These are phyloP conservation scores for Ameiurus melas DNA, from an alignment of 2,113 vertebrate species.

Conservation along the genomic window DNA sequence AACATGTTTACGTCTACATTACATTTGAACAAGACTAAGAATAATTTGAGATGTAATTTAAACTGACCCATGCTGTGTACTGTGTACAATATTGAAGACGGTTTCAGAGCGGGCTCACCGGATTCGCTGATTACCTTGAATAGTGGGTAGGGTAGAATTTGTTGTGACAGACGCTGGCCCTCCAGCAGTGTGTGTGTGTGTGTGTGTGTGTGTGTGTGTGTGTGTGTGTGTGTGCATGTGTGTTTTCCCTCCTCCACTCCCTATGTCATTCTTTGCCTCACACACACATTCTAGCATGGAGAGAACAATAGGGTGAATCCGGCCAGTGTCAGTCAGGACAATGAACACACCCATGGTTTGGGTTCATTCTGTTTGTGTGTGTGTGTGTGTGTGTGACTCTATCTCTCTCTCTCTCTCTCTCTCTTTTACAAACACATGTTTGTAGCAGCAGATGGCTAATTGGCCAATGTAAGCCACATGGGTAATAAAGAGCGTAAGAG, in stretches of 20 bases:
- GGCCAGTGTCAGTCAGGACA: conserved; percentile 70
- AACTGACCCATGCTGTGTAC: not conserved
- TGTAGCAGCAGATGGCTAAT: conserved; percentile 85
- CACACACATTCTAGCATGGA: conserved; percentile 45
- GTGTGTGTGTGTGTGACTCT: conserved; percentile 46
- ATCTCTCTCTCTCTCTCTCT: not conserved
- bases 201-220: not conserved
- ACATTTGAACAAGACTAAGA: not conserved
- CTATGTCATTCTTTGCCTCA: conserved; percentile 58
- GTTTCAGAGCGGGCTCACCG: conserved; percentile 21
- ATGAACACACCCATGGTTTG: conserved; percentile 58
- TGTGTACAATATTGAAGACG: not conserved
- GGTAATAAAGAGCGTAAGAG: conserved; percentile 67
- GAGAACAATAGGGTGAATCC: conserved; percentile 70
- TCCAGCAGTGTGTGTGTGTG: conserved; percentile 32
- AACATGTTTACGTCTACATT: not conserved
- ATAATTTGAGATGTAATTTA: not conserved
- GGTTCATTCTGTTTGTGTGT: conserved; percentile 48
- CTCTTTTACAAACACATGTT: conserved; percentile 17
- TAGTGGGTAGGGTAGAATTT: conserved; percentile 7
- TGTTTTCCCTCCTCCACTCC: conserved; percentile 16
- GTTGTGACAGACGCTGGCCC: conserved; percentile 39
- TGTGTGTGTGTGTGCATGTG: not conserved
- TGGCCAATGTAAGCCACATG: conserved; percentile 77
- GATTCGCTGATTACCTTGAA: conserved; percentile 27